Evolutionary conservation across 2,113 vertebrate species (phyloP).

Genomic region (Sterna hirundo): DNA sequence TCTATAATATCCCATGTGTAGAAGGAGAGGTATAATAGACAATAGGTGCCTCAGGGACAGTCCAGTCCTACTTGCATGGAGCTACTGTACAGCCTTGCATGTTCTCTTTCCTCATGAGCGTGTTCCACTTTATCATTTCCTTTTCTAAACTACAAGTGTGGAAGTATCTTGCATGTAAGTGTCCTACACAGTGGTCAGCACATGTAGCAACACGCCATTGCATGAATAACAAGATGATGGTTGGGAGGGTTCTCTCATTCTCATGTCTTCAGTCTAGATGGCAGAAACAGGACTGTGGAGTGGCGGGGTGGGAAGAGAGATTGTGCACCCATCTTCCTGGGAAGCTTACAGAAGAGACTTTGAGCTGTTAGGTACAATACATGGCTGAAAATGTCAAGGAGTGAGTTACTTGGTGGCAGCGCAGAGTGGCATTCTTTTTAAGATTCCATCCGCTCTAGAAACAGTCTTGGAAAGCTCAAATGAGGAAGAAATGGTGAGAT

Average conservation of each 20-base stretch:
- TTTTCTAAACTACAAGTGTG: not conserved
- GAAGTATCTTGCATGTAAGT: not conserved
- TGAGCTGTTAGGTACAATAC: not conserved
- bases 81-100: not conserved
- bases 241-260: not conserved
- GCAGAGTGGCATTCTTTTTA: not conserved
- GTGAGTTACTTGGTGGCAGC: not conserved
- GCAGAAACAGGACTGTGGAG: not conserved
- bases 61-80: not conserved
- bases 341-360: not conserved
- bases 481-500: not conserved
- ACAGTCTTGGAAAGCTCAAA: not conserved
- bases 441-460: not conserved
- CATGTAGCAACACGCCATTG: not conserved
- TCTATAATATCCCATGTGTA: accelerated
- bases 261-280: not conserved
- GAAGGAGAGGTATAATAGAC: not conserved
- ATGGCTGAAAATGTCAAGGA: not conserved
- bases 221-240: not conserved
- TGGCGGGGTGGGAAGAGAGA: not conserved
- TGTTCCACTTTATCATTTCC: not conserved
- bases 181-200: not conserved
- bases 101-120: not conserved
- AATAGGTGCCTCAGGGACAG: not conserved
- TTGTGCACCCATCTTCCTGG: not conserved